A percentile compares a stretch with the other conserved stretches of the same genome.
phyloP scores from a whole-genome alignment of 2,888 invertebrate species.

The Adelphocoris suturalis region DNA sequence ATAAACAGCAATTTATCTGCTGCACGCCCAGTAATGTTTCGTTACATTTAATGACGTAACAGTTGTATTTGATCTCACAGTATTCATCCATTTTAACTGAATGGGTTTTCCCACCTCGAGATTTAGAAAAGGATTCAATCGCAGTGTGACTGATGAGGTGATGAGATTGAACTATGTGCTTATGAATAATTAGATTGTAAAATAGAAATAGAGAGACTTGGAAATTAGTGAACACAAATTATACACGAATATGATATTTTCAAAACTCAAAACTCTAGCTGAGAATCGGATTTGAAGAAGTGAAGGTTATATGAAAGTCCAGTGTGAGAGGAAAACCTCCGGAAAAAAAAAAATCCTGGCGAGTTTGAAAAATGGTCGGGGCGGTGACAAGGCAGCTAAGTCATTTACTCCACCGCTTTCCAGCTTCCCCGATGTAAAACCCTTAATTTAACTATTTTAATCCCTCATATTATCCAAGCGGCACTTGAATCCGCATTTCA shows the following conservation, averaged over 20 bases:
- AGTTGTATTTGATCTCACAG: no score
- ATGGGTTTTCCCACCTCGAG: no score
- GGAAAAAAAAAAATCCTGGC: neutral
- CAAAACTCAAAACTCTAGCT: neutral
- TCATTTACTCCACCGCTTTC: constrained; percentile 23
- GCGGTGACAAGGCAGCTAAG: constrained; percentile 12
- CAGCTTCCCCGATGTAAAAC: constrained; percentile 2
- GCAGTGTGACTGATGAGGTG: no score
- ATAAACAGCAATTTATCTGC: no score
- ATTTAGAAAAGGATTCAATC: no score
- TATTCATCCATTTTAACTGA: no score
- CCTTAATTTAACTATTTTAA: constrained; percentile 21
- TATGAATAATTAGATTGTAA: no score
- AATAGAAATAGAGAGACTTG: no score
- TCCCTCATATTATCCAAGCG: constrained; percentile 6
- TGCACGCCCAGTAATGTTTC: no score
- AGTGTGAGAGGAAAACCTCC: constrained; percentile 10
- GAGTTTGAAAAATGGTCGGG: constrained; percentile 8
- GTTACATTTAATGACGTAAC: no score
- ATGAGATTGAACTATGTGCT: no score
- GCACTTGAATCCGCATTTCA: constrained; percentile 12
- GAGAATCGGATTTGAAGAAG: neutral
- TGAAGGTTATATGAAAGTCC: neutral
- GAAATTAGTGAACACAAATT: no score
- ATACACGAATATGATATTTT: neutral